These are phyloP conservation scores for Dissostichus mawsoni DNA, from an alignment of 2,113 vertebrate species.

Conservation along the genomic window DNA sequence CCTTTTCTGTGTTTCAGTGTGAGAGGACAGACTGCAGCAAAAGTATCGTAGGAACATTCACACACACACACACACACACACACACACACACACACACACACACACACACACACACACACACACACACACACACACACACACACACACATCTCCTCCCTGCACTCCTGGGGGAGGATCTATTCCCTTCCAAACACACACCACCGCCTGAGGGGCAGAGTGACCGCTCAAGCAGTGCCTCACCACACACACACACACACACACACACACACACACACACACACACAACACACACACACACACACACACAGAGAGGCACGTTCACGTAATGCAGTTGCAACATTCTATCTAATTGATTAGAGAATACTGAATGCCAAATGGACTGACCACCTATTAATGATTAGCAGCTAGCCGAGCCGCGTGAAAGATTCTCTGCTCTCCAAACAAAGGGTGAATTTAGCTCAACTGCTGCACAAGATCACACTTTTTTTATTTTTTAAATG, in stretches of 20 bases:
- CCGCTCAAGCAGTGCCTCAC: conserved; percentile 78
- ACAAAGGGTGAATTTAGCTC: conserved; percentile 47
- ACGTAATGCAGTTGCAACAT: conserved; percentile 57
- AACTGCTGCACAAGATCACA: conserved; percentile 27
- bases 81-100: too few species aligned
- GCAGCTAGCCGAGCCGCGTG: conserved; percentile 36
- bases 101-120: too few species aligned
- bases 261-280: conserved; percentile 42
- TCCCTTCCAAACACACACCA: conserved; percentile 81
- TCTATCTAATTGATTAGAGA: conserved; percentile 73
- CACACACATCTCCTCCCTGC: conserved; percentile 62
- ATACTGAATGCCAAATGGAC: conserved; percentile 66
- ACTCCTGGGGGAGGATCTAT: conserved; percentile 83
- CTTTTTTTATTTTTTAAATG: not conserved
- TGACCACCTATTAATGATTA: conserved; percentile 71
- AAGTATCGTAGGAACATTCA: conserved; percentile 67
- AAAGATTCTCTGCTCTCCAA: conserved; percentile 36
- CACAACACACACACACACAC: conserved; percentile 48
- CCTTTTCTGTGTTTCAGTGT: conserved; percentile 3
- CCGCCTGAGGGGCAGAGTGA: conserved; percentile 83
- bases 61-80: conserved; percentile 8
- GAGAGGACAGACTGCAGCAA: conserved; percentile 75
- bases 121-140: too few species aligned
- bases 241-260: conserved; percentile 48
- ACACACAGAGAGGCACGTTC: conserved; percentile 33